These are phyloP conservation scores for Hydrochoerus hydrochaeris DNA, from an alignment of 2,113 vertebrate species.

Conservation along the genomic window DNA sequence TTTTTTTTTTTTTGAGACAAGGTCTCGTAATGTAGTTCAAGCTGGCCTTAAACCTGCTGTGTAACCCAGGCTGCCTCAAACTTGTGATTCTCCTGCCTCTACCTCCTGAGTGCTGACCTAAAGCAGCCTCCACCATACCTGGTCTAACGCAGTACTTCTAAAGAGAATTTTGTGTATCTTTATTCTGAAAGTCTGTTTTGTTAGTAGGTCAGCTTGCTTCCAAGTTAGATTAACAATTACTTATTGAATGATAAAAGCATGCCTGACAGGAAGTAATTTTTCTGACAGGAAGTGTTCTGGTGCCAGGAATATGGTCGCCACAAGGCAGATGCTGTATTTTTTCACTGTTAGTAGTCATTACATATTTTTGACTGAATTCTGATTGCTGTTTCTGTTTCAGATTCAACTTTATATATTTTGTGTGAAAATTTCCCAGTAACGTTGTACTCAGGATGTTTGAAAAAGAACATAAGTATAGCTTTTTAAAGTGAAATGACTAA, in stretches of 20 bases:
- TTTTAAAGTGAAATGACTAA: constrained; percentile 56
- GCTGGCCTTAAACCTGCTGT: no score
- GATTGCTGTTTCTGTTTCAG: constrained; percentile 34
- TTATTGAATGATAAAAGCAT: not conserved
- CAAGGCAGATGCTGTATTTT: not conserved
- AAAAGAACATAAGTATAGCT: not conserved
- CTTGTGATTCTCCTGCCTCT: not conserved
- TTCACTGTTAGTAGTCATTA: constrained; percentile 24
- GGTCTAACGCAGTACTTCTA: constrained; percentile 7
- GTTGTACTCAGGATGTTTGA: constrained; percentile 43
- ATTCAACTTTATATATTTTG: constrained; percentile 48
- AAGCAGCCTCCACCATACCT: not conserved
- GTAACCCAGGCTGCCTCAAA: not conserved
- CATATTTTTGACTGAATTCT: constrained; percentile 41
- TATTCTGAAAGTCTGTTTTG: constrained; percentile 49
- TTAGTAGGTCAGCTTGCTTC: constrained; percentile 23
- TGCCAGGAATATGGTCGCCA: not conserved
- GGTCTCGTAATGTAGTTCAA: not conserved
- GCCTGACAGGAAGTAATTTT: not conserved
- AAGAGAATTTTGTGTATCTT: constrained; percentile 36
- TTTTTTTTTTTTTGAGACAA: not conserved
- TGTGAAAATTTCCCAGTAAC: constrained; percentile 54
- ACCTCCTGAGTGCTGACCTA: not conserved
- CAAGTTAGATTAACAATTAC: constrained; percentile 11
- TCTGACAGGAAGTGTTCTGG: not conserved